A percentile compares a stretch with the other conserved stretches of the same genome.
These are phyloP conservation scores for Drosophila tanythrix DNA, from an alignment of 2,888 invertebrate species.

Conservation along the genomic window DNA sequence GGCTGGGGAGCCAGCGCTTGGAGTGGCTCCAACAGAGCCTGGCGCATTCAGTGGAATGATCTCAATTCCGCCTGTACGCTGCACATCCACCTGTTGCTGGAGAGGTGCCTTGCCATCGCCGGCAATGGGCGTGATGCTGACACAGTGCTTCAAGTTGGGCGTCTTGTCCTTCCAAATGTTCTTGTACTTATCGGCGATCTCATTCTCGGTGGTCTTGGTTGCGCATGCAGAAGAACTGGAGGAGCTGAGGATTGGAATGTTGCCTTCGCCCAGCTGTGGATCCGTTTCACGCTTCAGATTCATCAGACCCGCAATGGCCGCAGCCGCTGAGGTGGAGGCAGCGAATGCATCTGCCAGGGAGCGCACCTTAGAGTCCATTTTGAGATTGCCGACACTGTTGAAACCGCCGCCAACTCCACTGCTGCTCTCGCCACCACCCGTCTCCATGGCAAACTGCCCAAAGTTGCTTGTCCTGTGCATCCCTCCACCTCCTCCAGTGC, in stretches of 20 bases:
- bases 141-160: constrained; percentile 80
- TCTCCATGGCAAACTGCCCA: constrained; percentile 47
- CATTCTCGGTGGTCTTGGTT: constrained; percentile 68
- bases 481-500: constrained; percentile 36
- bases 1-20: constrained; percentile 86
- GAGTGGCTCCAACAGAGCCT: constrained; percentile 74
- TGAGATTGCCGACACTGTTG: constrained; percentile 52
- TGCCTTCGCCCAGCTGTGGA: constrained; percentile 39
- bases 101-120: constrained; percentile 48
- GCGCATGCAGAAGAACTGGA: constrained; percentile 12
- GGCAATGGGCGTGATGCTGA: constrained; percentile 83
- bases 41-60: constrained; percentile 91
- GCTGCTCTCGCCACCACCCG: constrained; percentile 16
- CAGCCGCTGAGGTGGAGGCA: constrained; percentile 78
- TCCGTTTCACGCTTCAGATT: constrained; percentile 69
- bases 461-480: constrained; percentile 33
- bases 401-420: constrained; percentile 37
- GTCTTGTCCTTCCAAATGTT: constrained; percentile 85
- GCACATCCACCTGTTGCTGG: constrained; percentile 67
- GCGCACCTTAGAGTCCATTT: constrained; percentile 71
- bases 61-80: constrained; percentile 87
- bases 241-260: constrained; percentile 29
- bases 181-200: constrained; percentile 83
- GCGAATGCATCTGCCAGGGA: constrained; percentile 66
- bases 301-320: constrained; percentile 64